Evolutionary conservation across 35 echinoderm and acorn worm species (phyloP).

Genomic region (Amphiura filiformis): DNA sequence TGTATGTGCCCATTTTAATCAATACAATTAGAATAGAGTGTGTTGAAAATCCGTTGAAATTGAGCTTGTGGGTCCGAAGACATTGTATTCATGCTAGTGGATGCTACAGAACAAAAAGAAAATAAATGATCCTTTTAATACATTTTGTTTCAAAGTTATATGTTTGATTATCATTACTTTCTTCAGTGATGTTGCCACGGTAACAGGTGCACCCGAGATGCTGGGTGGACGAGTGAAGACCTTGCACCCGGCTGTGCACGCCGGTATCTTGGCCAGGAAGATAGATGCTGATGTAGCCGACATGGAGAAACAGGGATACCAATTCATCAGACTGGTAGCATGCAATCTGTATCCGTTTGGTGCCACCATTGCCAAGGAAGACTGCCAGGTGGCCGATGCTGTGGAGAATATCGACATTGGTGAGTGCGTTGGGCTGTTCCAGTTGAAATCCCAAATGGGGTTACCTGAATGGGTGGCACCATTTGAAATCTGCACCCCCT

Average conservation of each 20-base stretch:
- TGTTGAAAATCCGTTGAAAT: no score
- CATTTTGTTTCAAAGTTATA: no score
- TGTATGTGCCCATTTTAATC: no score
- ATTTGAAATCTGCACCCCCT: no score
- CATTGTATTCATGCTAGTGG: no score
- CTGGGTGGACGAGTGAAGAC: constrained; percentile 95
- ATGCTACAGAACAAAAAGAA: no score
- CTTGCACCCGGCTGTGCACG: constrained; percentile 88
- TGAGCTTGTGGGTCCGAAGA: no score
- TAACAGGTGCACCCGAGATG: constrained; percentile 92
- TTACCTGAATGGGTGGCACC: no score
- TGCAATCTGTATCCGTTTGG: constrained; percentile 95
- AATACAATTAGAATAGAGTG: no score
- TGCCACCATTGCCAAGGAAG: constrained; percentile 71
- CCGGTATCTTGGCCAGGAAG: constrained; percentile 83
- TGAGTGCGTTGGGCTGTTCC: constrained; percentile 43
- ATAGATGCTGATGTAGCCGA: constrained; percentile 74
- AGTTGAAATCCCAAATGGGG: no score
- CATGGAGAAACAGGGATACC: constrained; percentile 64
- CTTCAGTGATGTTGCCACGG: constrained; percentile 79
- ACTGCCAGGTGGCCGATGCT: constrained; percentile 71
- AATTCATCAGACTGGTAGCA: constrained; percentile 84
- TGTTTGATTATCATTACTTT: no score
- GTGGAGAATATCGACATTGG: constrained; percentile 94
- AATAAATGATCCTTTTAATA: no score